Evolutionary conservation across 1,140 invertebrate species (phyloP).

Genomic region (Octopus sinensis): DNA sequence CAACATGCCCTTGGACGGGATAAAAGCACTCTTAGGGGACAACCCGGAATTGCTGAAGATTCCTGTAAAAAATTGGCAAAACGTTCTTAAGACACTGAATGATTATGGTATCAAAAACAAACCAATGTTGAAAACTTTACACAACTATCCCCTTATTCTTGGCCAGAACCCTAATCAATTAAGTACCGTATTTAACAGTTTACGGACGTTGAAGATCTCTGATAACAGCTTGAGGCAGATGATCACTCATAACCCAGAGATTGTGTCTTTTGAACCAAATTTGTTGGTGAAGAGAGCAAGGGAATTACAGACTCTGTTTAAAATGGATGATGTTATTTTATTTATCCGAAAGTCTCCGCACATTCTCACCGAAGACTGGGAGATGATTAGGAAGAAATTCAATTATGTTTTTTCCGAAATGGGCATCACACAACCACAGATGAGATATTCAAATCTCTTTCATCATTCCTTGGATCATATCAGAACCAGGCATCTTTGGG

Average conservation of each 20-base stretch:
- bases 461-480: conserved; percentile 40
- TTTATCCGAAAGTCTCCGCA: conserved; percentile 29
- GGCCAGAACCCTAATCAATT: neutral
- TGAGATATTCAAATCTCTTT: conserved; percentile 40
- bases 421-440: conserved; percentile 43
- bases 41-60: neutral
- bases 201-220: neutral
- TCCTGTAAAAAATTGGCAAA: neutral
- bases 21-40: neutral
- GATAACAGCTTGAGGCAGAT: neutral
- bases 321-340: conserved; percentile 24
- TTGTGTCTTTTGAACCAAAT: neutral
- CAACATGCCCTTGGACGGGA: neutral
- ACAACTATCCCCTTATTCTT: neutral
- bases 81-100: neutral
- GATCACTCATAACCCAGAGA: neutral
- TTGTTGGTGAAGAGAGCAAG: neutral
- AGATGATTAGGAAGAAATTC: conserved; percentile 37
- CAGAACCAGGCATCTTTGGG: conserved; percentile 38
- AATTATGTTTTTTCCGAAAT: conserved; percentile 43
- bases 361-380: conserved; percentile 35
- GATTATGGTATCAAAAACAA: neutral
- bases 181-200: neutral
- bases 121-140: neutral
- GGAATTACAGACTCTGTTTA: conserved; percentile 14